Percentiles rank a stretch among this genome's conserved stretches.
Evolutionary conservation across 2,888 invertebrate genomes (phyloP).

Genomic region (Diarsia brunnea): DNA sequence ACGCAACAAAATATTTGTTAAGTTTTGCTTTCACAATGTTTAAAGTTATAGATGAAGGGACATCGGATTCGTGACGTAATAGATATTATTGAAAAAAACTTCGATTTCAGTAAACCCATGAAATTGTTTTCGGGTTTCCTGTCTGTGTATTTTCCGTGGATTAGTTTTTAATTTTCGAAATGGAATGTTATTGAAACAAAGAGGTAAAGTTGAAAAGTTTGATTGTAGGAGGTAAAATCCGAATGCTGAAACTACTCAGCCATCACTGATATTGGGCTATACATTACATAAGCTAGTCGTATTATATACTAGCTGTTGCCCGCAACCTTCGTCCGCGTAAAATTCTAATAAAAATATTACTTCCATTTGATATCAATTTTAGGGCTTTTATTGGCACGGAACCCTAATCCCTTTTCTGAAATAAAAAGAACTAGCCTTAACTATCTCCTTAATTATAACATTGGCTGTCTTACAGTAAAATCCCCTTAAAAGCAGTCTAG

Average conservation of each 20-base stretch:
- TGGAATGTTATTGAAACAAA: neutral
- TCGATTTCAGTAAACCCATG: conserved; percentile 19
- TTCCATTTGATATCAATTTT: no score
- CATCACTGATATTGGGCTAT: neutral
- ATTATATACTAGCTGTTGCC: neutral
- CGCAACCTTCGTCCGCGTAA: no score
- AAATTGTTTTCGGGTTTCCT: conserved; percentile 6
- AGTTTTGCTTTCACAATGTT: conserved; percentile 1
- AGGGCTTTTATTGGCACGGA: no score
- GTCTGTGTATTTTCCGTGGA: neutral
- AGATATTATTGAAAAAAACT: neutral
- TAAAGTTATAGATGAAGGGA: neutral
- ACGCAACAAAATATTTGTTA: neutral
- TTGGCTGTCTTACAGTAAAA: no score
- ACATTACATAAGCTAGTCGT: neutral
- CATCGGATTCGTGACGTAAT: neutral
- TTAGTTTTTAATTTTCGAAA: neutral
- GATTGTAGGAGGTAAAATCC: neutral
- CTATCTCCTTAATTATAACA: no score
- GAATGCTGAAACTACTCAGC: neutral
- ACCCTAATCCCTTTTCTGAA: no score
- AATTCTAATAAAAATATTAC: no score
- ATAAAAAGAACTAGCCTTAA: no score
- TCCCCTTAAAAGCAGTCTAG: no score
- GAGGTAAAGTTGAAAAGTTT: neutral